Base-by-base conservation (phyloP, 2,797 vertebrate genomes). In the Knipowitschia caucasica region DNA sequence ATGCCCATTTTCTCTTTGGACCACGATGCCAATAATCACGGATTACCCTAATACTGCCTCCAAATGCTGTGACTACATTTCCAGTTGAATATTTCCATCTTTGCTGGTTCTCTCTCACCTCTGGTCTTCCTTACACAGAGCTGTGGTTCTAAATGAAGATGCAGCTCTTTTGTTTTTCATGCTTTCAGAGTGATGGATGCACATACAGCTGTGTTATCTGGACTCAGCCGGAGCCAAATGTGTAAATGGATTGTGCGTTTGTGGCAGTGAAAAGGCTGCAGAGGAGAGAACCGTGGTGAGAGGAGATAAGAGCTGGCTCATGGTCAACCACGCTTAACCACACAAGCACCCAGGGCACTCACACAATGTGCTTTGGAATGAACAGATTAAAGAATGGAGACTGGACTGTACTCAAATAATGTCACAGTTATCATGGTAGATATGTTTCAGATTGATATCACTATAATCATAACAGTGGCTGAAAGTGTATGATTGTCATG, bases 121-220 rank as follows among this genome's bases (percentile, higher is more conserved):
- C 53, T 49, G 50, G 45, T 53, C 53, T 64, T 49, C 34, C 58
- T 43, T 50, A 34, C 59, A 30, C 49, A 17, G 50, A 33, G 26
- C 65, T 36, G 23, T 78, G 85, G 68, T 80, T 27, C 68, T 26
- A 53, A 29, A 62, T n/a, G 63, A 56, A 54, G 49, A 42, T 40
- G 20, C 45, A 26, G 50, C 49, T n/a, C 38, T 27, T 62, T 36
- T 51, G 63, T 85, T 70, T 69, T 71, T 71, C 56, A 38, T 52
- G 65, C 68, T 68, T 57, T 31, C 64, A 52, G 71, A 47, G 38
- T 74, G 80, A 82, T 62, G 26, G 69, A 84, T 74, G 71, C 62
- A 71, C 34, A 51, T 62, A 42, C 56, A 53, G 72, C 10, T 51
- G 56, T 43, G 77, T 70, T 80, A 84, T 88, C 82, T 78, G 64